phyloP scores from a whole-genome alignment of 2,113 vertebrate species.

The Nothoprocta perdicaria region DNA sequence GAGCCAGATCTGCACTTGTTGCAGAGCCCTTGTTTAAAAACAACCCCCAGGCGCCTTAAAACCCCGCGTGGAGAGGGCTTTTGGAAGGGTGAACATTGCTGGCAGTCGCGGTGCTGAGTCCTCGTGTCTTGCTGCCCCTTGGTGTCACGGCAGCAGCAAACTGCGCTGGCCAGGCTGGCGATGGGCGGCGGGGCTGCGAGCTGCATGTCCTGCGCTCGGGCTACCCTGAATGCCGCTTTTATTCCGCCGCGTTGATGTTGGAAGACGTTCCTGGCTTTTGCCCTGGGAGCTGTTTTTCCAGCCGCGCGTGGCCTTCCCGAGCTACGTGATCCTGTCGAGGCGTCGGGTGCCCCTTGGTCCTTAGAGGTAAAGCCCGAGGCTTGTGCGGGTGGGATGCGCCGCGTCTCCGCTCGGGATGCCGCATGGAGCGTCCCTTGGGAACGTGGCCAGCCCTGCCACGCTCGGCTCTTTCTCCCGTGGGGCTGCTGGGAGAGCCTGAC shows the following conservation, averaged over 20 bases:
- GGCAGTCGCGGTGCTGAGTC: not conserved
- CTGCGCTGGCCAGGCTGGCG: not conserved
- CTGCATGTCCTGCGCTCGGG: not conserved
- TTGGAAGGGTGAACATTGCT: not conserved
- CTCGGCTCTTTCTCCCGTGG: slow-evolving; percentile 48
- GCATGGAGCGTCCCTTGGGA: not conserved
- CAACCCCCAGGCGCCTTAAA: not conserved
- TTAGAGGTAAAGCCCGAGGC: not conserved
- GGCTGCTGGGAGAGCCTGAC: not conserved
- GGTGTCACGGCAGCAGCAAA: not conserved
- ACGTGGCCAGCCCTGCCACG: not conserved
- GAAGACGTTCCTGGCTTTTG: not conserved
- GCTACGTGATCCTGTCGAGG: not conserved
- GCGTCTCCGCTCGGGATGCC: not conserved
- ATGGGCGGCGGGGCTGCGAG: not conserved
- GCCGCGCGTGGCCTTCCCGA: not conserved
- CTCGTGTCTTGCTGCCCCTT: not conserved
- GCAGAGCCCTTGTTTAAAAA: not conserved
- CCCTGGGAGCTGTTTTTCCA: slow-evolving; percentile 48
- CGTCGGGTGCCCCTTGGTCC: not conserved
- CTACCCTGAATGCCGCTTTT: not conserved
- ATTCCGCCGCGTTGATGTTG: not conserved
- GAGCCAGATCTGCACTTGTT: not conserved
- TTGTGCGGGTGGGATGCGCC: accelerated
- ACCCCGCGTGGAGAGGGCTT: not conserved